Evolutionary conservation across 2,113 vertebrate genomes (phyloP).

Genomic region (Brachirus orientalis): DNA sequence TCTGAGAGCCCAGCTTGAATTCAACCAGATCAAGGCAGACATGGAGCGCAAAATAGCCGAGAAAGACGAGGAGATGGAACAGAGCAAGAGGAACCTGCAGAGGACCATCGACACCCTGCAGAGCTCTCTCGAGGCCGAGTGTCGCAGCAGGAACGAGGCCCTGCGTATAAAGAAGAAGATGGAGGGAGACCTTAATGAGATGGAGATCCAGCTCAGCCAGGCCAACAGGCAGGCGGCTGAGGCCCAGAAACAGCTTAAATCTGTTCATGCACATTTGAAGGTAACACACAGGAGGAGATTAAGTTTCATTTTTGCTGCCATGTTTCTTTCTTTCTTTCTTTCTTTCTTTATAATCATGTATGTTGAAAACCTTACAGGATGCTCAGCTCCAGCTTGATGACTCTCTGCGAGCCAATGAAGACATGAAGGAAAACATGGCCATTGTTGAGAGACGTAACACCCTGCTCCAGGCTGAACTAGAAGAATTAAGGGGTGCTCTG

Average conservation of each 20-base stretch:
- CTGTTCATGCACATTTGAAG: constrained; percentile 86
- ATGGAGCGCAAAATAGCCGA: constrained; percentile 88
- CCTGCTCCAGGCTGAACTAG: constrained; percentile 86
- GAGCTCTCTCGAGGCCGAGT: constrained; percentile 89
- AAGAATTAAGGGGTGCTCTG: constrained; percentile 83
- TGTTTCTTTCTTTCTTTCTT: too few species aligned
- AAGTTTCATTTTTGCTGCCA: not conserved
- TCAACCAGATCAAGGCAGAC: constrained; percentile 89
- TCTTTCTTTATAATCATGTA: too few species aligned
- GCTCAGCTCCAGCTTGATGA: constrained; percentile 87
- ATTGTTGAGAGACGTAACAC: constrained; percentile 86
- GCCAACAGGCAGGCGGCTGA: constrained; percentile 83
- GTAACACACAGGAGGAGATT: constrained; percentile 78
- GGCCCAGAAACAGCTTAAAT: constrained; percentile 90
- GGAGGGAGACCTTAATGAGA: constrained; percentile 93
- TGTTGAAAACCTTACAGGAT: constrained; percentile 72
- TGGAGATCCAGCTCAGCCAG: constrained; percentile 91
- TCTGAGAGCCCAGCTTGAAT: constrained; percentile 88
- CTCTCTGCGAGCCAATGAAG: constrained; percentile 76
- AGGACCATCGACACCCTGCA: constrained; percentile 89
- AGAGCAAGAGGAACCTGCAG: constrained; percentile 89
- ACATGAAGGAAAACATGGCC: constrained; percentile 87
- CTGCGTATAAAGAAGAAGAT: constrained; percentile 95
- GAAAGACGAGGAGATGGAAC: constrained; percentile 96
- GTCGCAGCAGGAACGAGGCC: constrained; percentile 91